Evolutionary conservation across 1,140 invertebrate species (phyloP).

Genomic region (Drosophila lini): DNA sequence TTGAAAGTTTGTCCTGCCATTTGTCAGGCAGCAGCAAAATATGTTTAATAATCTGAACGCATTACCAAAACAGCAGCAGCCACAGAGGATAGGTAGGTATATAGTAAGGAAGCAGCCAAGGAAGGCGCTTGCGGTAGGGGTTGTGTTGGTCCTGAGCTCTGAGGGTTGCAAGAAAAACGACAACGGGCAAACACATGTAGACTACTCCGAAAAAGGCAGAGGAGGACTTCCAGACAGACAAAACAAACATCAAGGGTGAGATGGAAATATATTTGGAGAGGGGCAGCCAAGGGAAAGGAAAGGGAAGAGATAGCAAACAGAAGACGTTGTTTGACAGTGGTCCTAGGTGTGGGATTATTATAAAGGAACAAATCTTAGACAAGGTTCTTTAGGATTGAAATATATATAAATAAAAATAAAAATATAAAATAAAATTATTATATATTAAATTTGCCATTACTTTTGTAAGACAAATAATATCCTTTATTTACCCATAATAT

Average conservation of each 20-base stretch:
- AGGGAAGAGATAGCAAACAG: not conserved
- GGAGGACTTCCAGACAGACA: constrained; percentile 51
- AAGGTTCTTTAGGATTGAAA: not conserved
- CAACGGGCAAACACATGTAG: constrained; percentile 57
- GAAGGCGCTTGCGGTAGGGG: constrained; percentile 15
- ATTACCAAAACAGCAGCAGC: constrained; percentile 63
- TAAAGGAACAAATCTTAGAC: not conserved
- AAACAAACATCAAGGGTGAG: constrained; percentile 51
- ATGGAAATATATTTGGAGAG: constrained; percentile 34
- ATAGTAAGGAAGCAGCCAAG: constrained; percentile 2
- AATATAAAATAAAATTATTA: too few species aligned
- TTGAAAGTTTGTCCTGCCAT: constrained; percentile 44
- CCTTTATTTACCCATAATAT: too few species aligned
- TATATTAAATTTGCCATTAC: not conserved
- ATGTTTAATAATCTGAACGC: constrained; percentile 81
- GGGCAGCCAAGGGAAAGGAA: not conserved
- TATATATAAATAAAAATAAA: too few species aligned
- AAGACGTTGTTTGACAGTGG: constrained; percentile 36
- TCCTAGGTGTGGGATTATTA: not conserved
- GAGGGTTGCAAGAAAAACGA: constrained; percentile 26
- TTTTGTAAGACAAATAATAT: not conserved
- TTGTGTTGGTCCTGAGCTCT: constrained; percentile 1
- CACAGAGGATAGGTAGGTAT: constrained; percentile 1
- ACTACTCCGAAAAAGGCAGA: constrained; percentile 42
- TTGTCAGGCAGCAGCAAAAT: constrained; percentile 68